Evolutionary conservation across 2,888 invertebrate species (phyloP).

Genomic region (Mythimna impura): DNA sequence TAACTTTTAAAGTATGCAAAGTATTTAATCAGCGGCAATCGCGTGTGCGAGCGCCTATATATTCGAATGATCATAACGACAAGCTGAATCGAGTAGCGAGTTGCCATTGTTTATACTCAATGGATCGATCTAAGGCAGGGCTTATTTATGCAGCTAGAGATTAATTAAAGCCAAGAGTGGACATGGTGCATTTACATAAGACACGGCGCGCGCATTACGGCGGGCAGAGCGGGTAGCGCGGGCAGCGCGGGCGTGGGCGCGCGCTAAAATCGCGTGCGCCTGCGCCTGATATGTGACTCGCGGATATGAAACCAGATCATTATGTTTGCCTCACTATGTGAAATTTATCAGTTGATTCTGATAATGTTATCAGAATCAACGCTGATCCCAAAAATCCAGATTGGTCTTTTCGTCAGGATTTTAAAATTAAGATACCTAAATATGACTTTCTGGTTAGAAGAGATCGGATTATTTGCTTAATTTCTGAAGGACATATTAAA

Average conservation of each 20-base stretch:
- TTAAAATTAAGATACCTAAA: background rate
- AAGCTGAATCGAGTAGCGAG: conserved; percentile 43
- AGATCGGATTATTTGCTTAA: background rate
- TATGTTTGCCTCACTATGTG: conserved; percentile 59
- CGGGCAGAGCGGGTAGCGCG: background rate
- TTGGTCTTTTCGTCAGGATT: background rate
- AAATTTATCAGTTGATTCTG: conserved; percentile 38
- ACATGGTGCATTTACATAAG: conserved; percentile 89
- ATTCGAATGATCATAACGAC: conserved; percentile 53
- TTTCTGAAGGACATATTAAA: no score
- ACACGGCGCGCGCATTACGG: conserved; percentile 88
- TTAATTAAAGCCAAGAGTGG: conserved; percentile 87
- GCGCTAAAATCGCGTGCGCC: conserved; percentile 72
- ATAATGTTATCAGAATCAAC: conserved; percentile 34
- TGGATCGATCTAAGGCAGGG: conserved; percentile 80
- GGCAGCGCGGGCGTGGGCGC: conserved; percentile 78
- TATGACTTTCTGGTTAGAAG: background rate
- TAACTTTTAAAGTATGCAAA: conserved; percentile 22
- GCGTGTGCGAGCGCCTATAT: conserved; percentile 44
- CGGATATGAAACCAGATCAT: conserved; percentile 74
- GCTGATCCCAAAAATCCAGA: background rate
- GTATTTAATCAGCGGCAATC: conserved; percentile 42
- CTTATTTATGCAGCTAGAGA: conserved; percentile 88
- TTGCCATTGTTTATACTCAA: conserved; percentile 79
- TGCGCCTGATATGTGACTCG: conserved; percentile 70